phyloP scores from a whole-genome alignment of 2,888 invertebrate genomes.

The Hylaea fasciaria region DNA sequence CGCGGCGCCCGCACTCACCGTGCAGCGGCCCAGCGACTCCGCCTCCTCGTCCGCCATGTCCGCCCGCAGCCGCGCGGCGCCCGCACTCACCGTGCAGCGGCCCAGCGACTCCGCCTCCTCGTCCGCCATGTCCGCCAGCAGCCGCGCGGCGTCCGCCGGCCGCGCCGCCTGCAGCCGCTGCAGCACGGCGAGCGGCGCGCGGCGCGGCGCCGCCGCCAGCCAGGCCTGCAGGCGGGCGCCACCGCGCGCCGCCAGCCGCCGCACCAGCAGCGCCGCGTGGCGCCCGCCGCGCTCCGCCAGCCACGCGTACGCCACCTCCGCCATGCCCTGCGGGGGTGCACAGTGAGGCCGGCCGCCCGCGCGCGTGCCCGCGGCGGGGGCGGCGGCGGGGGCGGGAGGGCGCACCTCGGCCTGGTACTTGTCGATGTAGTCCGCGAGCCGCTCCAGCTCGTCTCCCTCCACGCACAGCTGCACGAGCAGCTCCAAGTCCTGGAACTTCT shows the following conservation, averaged over 20 bases:
- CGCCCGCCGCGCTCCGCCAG: constrained; percentile 40
- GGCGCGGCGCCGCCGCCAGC: constrained; percentile 49
- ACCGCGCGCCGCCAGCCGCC: constrained; percentile 41
- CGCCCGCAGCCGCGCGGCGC: constrained; percentile 50
- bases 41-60: no score
- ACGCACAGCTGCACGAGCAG: constrained; percentile 93
- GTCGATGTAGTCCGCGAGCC: constrained; percentile 67
- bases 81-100: constrained; percentile 41
- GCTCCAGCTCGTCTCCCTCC: constrained; percentile 86
- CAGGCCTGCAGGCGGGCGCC: constrained; percentile 51
- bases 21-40: constrained; percentile 44
- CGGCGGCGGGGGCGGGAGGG: no score
- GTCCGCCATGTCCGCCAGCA: not conserved
- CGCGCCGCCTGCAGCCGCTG: constrained; percentile 70
- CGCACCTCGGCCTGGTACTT: constrained; percentile 70
- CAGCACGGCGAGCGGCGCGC: constrained; percentile 27
- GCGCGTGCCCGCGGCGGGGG: no score
- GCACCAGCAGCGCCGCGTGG: constrained; percentile 36
- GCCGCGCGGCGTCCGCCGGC: constrained; percentile 70
- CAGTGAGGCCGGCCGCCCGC: no score
- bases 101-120: constrained; percentile 30
- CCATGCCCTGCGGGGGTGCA: constrained; percentile 57
- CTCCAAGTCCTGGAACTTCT: constrained; percentile 95
- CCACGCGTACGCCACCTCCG: constrained; percentile 61
- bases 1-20: constrained; percentile 34